phyloP scores from a whole-genome alignment of 2,888 invertebrate species.

The Zelleria hepariella region DNA sequence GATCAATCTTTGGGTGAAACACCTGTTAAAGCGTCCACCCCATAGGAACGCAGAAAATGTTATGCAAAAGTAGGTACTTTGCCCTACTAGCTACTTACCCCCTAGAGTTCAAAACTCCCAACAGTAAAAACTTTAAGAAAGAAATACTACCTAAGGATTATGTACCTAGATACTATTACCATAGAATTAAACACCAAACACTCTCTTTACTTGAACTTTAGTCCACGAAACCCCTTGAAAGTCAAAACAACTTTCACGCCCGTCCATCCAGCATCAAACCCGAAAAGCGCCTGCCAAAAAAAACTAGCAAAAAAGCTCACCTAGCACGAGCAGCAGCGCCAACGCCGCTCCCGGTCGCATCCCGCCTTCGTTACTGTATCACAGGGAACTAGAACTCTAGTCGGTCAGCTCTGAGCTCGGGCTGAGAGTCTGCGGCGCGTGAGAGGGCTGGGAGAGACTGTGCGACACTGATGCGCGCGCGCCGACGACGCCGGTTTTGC shows the following conservation, averaged over 20 bases:
- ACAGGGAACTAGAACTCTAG: not conserved
- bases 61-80: no score
- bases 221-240: not conserved
- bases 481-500: slow-evolving; percentile 14
- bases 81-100: no score
- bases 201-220: no score
- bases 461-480: slow-evolving; percentile 21
- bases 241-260: not conserved
- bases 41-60: no score
- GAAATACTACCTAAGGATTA: no score
- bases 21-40: no score
- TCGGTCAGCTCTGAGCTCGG: not conserved
- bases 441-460: slow-evolving; percentile 7
- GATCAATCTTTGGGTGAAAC: no score
- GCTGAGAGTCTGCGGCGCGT: not conserved
- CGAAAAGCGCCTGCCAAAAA: not conserved
- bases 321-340: slow-evolving; percentile 29
- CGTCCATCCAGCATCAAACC: not conserved
- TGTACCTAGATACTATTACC: no score
- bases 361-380: slow-evolving; percentile 12
- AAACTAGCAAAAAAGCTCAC: slow-evolving; percentile 23
- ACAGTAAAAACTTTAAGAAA: no score
- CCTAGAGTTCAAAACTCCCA: no score
- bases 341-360: slow-evolving; percentile 23
- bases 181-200: no score